Conservation (phyloP, 2,113 vertebrate genomes). For the Galbula dea region DNA sequence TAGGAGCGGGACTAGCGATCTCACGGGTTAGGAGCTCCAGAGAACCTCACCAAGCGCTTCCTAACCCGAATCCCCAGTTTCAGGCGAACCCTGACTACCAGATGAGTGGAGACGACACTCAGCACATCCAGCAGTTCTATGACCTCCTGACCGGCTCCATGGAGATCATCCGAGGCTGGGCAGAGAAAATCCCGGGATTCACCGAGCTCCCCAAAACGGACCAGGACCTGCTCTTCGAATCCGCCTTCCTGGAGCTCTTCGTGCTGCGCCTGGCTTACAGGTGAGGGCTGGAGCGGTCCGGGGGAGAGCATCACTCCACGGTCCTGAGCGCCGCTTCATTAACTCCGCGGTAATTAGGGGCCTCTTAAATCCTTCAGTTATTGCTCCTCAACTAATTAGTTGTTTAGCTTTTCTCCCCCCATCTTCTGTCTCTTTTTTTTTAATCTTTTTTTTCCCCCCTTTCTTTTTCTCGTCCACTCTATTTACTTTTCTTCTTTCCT, state of each 20-base stretch:
- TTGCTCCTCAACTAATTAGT: constrained; percentile 83
- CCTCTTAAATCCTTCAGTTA: constrained; percentile 86
- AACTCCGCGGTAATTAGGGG: constrained; percentile 83
- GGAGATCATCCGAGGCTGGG: constrained; percentile 99
- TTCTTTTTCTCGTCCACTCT: too few species aligned
- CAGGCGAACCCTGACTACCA: constrained; percentile 98
- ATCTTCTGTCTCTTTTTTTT: neutral
- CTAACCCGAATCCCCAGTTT: constrained; percentile 93
- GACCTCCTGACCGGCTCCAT: constrained; percentile 98
- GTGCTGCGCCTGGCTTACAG: constrained; percentile 96
- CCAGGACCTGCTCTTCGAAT: constrained; percentile 97
- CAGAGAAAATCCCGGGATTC: constrained; percentile 95
- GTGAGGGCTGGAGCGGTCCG: constrained; percentile 61
- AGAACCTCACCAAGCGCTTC: constrained; percentile 88
- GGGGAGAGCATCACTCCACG: constrained; percentile 68
- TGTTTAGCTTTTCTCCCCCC: constrained; percentile 72
- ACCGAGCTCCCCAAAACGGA: constrained; percentile 90
- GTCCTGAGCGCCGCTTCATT: constrained; percentile 83
- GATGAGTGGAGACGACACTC: constrained; percentile 95
- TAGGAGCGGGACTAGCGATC: constrained; percentile 84
- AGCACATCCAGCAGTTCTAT: constrained; percentile 99
- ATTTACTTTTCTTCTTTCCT: rapidly evolving
- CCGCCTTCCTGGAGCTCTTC: constrained; percentile 96
- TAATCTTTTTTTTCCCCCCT: too few species aligned
- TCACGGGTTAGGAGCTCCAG: constrained; percentile 93